Percentiles rank a stretch among this genome's conserved stretches.
phyloP scores from a whole-genome alignment of 2,888 invertebrate genomes.

The Congeria kusceri region DNA sequence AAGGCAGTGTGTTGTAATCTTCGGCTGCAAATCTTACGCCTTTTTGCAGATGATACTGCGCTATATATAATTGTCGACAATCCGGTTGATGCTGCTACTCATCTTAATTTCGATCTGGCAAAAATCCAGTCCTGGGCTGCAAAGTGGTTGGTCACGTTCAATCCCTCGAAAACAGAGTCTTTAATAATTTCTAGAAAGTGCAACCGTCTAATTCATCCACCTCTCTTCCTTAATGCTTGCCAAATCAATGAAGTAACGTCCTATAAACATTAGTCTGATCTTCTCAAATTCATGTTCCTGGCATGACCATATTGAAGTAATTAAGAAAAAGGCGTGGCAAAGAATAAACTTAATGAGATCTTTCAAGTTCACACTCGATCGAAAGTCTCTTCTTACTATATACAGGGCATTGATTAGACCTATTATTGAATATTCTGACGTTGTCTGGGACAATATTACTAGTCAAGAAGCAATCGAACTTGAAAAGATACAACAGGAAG shows the following conservation, averaged over 20 bases:
- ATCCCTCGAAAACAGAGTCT: background rate
- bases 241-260: background rate
- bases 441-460: slow-evolving; percentile 27
- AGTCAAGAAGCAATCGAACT: slow-evolving; percentile 20
- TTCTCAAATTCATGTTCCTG: slow-evolving; percentile 24
- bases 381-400: slow-evolving; percentile 10
- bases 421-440: slow-evolving; percentile 30
- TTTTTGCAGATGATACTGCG: slow-evolving; percentile 18
- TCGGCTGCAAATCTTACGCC: slow-evolving; percentile 8
- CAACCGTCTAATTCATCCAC: background rate
- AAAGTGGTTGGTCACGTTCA: background rate
- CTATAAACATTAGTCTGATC: slow-evolving; percentile 26
- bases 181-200: slow-evolving; percentile 1
- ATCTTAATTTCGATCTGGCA: background rate
- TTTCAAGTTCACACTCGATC: slow-evolving; percentile 22
- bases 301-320: slow-evolving; percentile 33
- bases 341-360: slow-evolving; percentile 22
- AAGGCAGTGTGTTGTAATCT: slow-evolving; percentile 15
- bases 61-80: slow-evolving; percentile 15
- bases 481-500: slow-evolving; percentile 32
- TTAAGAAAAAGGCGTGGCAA: slow-evolving; percentile 18
- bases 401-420: slow-evolving; percentile 12
- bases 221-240: slow-evolving; percentile 2
- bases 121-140: slow-evolving; percentile 3
- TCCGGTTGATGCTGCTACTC: background rate